Conservation (phyloP, 2,888 invertebrate genomes). For the Epinotia brunnichana region DNA sequence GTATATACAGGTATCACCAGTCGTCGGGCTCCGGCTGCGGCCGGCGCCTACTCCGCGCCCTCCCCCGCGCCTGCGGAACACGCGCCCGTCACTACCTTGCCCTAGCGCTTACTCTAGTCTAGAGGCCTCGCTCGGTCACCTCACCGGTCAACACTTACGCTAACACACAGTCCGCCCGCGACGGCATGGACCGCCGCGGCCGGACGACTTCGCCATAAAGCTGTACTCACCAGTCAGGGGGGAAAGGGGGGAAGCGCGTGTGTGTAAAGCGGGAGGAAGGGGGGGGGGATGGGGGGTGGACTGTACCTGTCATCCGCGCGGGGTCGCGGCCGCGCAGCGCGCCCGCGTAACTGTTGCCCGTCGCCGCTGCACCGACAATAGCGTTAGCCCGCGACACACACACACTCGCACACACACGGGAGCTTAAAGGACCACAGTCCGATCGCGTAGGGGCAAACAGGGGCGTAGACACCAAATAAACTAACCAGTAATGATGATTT, state of each 20-base stretch:
- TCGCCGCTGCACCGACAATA: constrained; percentile 62
- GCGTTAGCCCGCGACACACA: constrained; percentile 48
- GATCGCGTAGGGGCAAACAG: too few relatives aligned
- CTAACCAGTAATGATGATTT: too few relatives aligned
- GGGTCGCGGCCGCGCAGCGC: constrained; percentile 93
- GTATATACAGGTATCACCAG: constrained; percentile 31
- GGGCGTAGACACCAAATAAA: too few relatives aligned
- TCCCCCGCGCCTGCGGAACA: constrained; percentile 51
- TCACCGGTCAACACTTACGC: constrained; percentile 13
- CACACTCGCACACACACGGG: constrained; percentile 18
- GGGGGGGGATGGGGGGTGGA: constrained; percentile 44
- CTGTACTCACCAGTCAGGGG: constrained; percentile 37
- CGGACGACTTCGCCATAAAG: constrained; percentile 41
- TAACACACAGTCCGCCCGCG: constrained; percentile 23
- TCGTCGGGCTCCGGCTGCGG: constrained; percentile 17
- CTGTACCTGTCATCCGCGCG: constrained; percentile 94
- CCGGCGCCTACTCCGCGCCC: constrained; percentile 41
- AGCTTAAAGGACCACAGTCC: neutral
- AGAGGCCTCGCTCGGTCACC: constrained; percentile 28
- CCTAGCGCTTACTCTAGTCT: neutral
- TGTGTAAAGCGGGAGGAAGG: constrained; percentile 44
- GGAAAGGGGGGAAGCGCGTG: constrained; percentile 25
- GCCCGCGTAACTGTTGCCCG: constrained; percentile 91
- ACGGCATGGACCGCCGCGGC: constrained; percentile 38
- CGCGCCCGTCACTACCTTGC: constrained; percentile 34